Conservation (phyloP, 2,888 invertebrate genomes). For the Coelopa pilipes region DNA sequence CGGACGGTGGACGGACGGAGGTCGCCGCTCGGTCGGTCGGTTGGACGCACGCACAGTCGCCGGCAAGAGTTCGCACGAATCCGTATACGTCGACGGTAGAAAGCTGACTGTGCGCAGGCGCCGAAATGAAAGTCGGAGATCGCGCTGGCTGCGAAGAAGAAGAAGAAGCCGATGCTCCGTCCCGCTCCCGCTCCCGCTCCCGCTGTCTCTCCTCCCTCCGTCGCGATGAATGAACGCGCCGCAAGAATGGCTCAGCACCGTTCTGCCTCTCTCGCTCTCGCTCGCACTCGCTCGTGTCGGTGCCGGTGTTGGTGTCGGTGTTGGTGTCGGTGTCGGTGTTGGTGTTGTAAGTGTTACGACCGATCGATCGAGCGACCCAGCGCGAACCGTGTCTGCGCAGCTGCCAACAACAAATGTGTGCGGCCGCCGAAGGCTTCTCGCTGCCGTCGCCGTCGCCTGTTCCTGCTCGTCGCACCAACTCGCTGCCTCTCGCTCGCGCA, state of each 20-base stretch:
- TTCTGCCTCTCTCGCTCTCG: constrained; percentile 16
- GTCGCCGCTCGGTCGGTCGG: background rate
- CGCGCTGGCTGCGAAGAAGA: constrained; percentile 39
- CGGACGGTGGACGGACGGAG: background rate
- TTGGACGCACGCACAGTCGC: constrained; percentile 40
- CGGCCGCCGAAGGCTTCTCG: too few relatives aligned
- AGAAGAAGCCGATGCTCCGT: constrained; percentile 19
- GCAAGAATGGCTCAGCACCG: constrained; percentile 32
- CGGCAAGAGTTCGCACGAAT: constrained; percentile 60
- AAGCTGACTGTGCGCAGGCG: constrained; percentile 68
- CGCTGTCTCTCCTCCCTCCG: background rate
- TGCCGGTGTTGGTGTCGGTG: background rate
- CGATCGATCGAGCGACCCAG: constrained; percentile 12
- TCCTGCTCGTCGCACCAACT: constrained; percentile 17
- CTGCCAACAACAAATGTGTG: constrained; percentile 19
- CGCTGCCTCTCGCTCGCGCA: background rate
- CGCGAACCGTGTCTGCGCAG: background rate
- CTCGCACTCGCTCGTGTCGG: background rate
- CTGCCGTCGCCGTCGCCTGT: background rate
- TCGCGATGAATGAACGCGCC: constrained; percentile 27
- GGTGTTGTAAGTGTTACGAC: constrained; percentile 23
- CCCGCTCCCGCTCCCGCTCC: background rate
- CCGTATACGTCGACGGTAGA: constrained; percentile 68
- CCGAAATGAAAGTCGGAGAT: constrained; percentile 63
- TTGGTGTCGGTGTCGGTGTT: constrained; percentile 19